Conservation (phyloP, 2,888 invertebrate species). For the Plutella xylostella region DNA sequence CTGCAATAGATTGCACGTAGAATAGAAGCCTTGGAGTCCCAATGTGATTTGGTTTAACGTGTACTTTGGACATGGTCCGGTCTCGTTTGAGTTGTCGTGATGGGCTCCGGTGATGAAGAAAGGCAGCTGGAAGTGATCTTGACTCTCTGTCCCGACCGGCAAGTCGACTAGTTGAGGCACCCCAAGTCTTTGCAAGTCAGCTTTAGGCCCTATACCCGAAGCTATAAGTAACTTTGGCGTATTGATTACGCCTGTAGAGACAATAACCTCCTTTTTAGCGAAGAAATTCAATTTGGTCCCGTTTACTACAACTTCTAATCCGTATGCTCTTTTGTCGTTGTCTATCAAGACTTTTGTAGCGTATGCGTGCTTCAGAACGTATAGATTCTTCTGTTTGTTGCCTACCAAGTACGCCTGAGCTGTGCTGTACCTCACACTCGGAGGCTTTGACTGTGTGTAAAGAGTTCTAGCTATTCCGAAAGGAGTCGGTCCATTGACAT, state of each 20-base stretch:
- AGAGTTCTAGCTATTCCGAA: slow-evolving; percentile 55
- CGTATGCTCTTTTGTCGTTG: slow-evolving; percentile 12
- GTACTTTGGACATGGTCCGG: background rate
- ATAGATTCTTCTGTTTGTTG: slow-evolving; percentile 23
- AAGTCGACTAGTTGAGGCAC: background rate
- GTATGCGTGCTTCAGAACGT: slow-evolving; percentile 23
- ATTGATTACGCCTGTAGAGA: background rate
- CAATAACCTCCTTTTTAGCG: slow-evolving; percentile 5
- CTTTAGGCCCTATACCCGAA: slow-evolving; percentile 5
- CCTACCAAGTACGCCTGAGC: slow-evolving; percentile 25
- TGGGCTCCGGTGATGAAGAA: background rate
- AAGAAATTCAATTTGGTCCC: background rate
- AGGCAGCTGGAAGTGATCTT: background rate
- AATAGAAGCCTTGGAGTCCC: background rate
- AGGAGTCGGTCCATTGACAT: slow-evolving; percentile 60
- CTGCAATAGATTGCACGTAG: background rate
- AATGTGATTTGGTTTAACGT: background rate
- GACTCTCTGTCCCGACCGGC: slow-evolving; percentile 1
- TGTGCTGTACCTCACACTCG: slow-evolving; percentile 15
- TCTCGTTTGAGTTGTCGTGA: background rate
- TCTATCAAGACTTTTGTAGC: slow-evolving; percentile 24
- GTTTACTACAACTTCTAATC: slow-evolving; percentile 1
- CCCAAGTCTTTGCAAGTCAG: background rate
- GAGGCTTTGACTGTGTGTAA: slow-evolving; percentile 9
- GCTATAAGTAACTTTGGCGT: slow-evolving; percentile 4